Evolutionary conservation across 2,797 vertebrate genomes (phyloP), one percentile per base, ranked within the genome.

Genomic region (Neostethus bicornis): DNA sequence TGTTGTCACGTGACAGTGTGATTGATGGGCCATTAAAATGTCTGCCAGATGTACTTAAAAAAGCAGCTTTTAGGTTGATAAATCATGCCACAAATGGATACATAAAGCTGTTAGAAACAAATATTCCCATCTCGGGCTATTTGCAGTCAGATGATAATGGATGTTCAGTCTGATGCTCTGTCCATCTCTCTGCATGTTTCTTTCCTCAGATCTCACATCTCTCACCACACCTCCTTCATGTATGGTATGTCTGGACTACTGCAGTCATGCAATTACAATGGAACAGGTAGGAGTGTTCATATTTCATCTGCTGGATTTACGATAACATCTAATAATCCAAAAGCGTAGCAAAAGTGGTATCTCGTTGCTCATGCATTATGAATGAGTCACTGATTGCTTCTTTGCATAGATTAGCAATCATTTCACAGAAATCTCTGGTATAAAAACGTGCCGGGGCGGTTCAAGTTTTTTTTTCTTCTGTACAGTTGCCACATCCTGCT

Each of bases 381-480:
- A 91, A 93, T 92, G 83, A 89, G 85, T 75, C 75, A 66, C 88
- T 93, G 92, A 93, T 93, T 93, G 90, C 91, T 91, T 91, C 90
- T 91, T 91, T 91, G 90, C 90, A 92, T 93, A 93, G 92, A 93
- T 93, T 93, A 93, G 90, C 90, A 93, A 93, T 93, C 90, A 93
- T 92, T 93, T 91, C 87, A 85, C 89, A 85, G 83, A 89, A 88
- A 91, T 87, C 85, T 88, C 86, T 87, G 77, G 73, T 86, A 89
- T 87, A 83, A 90, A 88, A 88, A 75, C 83, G 68, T 81, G 83
- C 86, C 70, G 77, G 77, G 77, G 82, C 84, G 80, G 63, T 84
- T 85, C 68, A 79, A 74, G 81, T 73, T 84, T 64, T 79, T 74
- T 81, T 41, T 41, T 39, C 42, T 83, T 73, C 84, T 66, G 79